Evolutionary conservation across 2,797 vertebrate species (phyloP).

Genomic region (Taeniopygia guttata): DNA sequence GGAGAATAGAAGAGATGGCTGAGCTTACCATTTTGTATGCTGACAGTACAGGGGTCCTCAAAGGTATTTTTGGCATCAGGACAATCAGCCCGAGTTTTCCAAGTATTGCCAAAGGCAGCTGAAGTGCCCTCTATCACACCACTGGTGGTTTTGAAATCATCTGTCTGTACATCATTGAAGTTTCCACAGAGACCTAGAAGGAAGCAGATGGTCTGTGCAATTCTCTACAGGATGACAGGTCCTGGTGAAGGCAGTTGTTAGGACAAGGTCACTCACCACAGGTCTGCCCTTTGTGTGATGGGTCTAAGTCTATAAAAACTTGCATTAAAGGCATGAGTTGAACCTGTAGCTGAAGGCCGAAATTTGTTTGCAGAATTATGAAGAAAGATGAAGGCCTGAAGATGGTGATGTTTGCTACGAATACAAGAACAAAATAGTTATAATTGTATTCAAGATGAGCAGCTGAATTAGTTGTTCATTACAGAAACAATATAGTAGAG

Average conservation of each 20-base stretch:
- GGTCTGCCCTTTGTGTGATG: conserved; percentile 65
- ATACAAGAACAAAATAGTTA: neutral
- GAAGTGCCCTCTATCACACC: conserved; percentile 64
- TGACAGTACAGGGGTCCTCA: conserved; percentile 72
- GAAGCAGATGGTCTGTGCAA: neutral
- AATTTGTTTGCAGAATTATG: conserved; percentile 64
- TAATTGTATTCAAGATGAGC: neutral
- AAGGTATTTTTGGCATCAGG: conserved; percentile 65
- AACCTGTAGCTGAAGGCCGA: conserved; percentile 73
- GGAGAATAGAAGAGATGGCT: neutral
- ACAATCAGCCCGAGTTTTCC: conserved; percentile 71
- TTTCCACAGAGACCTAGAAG: conserved; percentile 77
- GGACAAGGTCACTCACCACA: conserved; percentile 68
- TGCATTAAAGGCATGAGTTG: conserved; percentile 78
- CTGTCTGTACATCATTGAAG: conserved; percentile 75
- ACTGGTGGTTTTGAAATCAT: conserved; percentile 74
- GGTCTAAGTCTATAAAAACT: conserved; percentile 65
- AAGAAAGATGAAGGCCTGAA: conserved; percentile 78
- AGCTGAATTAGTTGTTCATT: neutral
- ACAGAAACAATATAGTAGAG: neutral
- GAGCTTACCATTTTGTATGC: conserved; percentile 73
- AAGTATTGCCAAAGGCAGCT: conserved; percentile 74
- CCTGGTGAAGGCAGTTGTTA: neutral
- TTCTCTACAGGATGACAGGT: neutral
- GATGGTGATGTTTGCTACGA: conserved; percentile 74